Evolutionary conservation across 2,888 invertebrate genomes (phyloP), one percentile per base, ranked within the genome.

Genomic region (Lasioglossum malachurum): DNA sequence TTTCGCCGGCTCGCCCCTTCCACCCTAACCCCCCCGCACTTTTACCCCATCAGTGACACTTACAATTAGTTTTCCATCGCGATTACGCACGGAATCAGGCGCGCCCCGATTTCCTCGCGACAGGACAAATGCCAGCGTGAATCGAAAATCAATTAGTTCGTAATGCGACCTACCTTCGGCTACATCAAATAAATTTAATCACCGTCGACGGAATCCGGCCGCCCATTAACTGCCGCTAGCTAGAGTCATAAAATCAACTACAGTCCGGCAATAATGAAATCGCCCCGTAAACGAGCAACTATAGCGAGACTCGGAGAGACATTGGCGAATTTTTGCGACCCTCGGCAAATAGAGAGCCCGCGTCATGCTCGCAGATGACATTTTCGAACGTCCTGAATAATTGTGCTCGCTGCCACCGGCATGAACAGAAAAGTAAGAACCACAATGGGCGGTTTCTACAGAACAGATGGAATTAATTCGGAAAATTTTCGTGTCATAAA

Each of bases 131-230:
- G 81, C 27, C 72, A n/a, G 41, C 23, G 35, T 27, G 60, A 81
- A 74, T 76, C 71, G 75, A 69, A 82, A 89, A 88, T 88, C 84
- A 83, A 88, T 87, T 82, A 88, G 80, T 67, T 46, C 60, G 75
- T 75, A 88, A 82, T 82, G 81, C 73, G 38, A 74, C 53, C 71
- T 38, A 75, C 23, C 53, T 23, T n/a, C 38, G 53, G 74, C 67
- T 53, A 76, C 79, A 77, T 67, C 69, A 46, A 88, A 84, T 87
- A 88, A 86, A 86, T 86, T 80, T 88, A 83, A 88, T 88, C 83
- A 77, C 35, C 71, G 72, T 27, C 78, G 41, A 80, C 75, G 75
- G 72, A 72, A 83, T 60, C 75, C 81, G 31, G 35, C 31, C 49
- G 4, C 38, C 31, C 41, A 73, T 75, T 64, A 72, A 57, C 64